A percentile compares a stretch with the other conserved stretches of the same genome.
These are phyloP conservation scores for Bimastos eiseni DNA, from an alignment of 2,888 invertebrate species.

Conservation along the genomic window DNA sequence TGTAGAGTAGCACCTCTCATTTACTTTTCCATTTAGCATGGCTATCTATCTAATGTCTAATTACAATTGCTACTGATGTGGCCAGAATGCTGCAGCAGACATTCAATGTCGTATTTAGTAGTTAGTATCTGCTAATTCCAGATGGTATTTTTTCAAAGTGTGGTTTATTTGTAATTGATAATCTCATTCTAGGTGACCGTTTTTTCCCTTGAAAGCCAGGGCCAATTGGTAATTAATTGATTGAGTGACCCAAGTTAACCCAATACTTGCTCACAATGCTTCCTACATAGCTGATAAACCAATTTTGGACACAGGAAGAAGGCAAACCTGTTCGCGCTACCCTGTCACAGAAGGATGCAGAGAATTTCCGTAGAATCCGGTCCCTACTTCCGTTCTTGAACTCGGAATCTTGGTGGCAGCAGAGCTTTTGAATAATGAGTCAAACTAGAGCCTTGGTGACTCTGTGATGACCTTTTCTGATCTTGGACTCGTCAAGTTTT, in stretches of 20 bases:
- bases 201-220: not conserved
- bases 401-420: not conserved
- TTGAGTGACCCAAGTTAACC: not conserved
- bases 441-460: not conserved
- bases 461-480: too few species aligned
- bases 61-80: too few species aligned
- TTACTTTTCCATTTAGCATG: too few species aligned
- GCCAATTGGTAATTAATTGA: not conserved
- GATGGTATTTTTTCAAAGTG: not conserved
- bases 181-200: not conserved
- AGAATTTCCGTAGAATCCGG: not conserved
- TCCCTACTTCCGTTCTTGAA: not conserved
- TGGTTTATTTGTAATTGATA: too few species aligned
- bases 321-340: not conserved
- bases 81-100: too few species aligned
- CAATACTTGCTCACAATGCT: not conserved
- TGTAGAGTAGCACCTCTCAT: too few species aligned
- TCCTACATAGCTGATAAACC: constrained; percentile 13
- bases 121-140: not conserved
- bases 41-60: too few species aligned
- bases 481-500: too few species aligned
- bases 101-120: too few species aligned
- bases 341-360: not conserved
- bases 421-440: not conserved
- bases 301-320: not conserved